Percentiles rank a stretch among this genome's conserved stretches.
phyloP scores from a whole-genome alignment of 2,888 invertebrate species.

The Piscicola geometra region DNA sequence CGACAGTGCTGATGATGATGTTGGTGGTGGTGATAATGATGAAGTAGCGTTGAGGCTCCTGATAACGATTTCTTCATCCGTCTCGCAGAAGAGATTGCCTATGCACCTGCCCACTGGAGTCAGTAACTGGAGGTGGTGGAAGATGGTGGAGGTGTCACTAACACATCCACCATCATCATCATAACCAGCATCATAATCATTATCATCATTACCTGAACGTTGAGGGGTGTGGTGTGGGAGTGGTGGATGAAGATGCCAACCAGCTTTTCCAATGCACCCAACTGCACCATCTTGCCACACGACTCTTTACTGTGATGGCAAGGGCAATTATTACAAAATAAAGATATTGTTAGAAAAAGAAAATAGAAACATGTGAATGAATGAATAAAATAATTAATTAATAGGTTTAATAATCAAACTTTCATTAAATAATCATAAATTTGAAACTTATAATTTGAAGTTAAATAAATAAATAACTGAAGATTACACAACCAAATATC shows the following conservation, averaged over 20 bases:
- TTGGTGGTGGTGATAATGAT: too few species aligned
- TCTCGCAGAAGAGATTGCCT: neutral
- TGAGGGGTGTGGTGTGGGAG: neutral
- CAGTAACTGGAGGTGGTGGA: neutral
- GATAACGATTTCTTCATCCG: neutral
- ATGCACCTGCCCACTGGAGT: conserved; percentile 12
- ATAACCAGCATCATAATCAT: too few species aligned
- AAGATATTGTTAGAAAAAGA: conserved; percentile 8
- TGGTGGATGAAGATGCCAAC: neutral
- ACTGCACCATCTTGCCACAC: conserved; percentile 36
- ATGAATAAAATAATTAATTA: neutral
- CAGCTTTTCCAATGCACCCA: conserved; percentile 41
- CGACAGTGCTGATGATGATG: too few species aligned
- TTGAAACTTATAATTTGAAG: too few species aligned
- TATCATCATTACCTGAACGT: neutral
- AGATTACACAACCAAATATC: too few species aligned
- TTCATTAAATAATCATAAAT: neutral
- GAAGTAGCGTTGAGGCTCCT: neutral
- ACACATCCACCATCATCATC: too few species aligned
- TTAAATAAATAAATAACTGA: too few species aligned
- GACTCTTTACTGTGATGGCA: neutral
- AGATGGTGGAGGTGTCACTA: too few species aligned
- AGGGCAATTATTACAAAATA: too few species aligned
- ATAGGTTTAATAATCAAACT: neutral
- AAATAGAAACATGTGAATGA: neutral